Evolutionary conservation across 2,113 vertebrate species (phyloP).

Genomic region (Nansenia antarctica): DNA sequence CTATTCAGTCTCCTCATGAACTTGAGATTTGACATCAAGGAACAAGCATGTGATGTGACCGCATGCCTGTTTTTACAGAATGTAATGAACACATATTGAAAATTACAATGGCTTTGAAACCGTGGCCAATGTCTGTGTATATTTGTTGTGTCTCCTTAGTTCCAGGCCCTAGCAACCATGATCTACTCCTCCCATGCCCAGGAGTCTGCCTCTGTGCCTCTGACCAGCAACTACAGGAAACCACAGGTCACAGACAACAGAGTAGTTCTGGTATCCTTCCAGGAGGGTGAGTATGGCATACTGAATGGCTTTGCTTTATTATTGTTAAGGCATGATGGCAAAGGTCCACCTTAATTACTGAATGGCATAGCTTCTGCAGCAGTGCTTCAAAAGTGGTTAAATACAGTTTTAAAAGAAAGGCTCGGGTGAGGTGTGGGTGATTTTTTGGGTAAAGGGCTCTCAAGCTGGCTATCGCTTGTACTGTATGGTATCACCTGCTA

Average conservation of each 20-base stretch:
- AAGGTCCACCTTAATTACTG: conserved; percentile 6
- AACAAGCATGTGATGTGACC: background rate
- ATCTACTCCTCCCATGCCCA: conserved; percentile 79
- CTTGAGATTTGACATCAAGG: background rate
- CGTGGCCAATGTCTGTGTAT: background rate
- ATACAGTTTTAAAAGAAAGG: no score
- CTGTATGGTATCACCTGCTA: conserved; percentile 33
- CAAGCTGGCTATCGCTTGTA: conserved; percentile 26
- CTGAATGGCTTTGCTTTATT: conserved; percentile 22
- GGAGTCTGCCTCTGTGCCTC: conserved; percentile 73
- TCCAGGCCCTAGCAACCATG: conserved; percentile 79
- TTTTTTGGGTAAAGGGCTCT: conserved; percentile 19
- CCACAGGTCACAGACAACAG: conserved; percentile 81
- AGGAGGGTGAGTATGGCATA: conserved; percentile 77
- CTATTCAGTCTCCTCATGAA: background rate
- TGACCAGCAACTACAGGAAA: conserved; percentile 84
- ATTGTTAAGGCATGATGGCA: conserved; percentile 16
- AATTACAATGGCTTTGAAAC: background rate
- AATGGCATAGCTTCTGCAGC: background rate
- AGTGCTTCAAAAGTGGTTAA: conserved; percentile 27
- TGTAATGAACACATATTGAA: background rate
- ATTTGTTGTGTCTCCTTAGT: conserved; percentile 66
- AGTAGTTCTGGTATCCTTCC: conserved; percentile 85
- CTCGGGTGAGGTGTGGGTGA: conserved; percentile 1
- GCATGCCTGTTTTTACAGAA: background rate